These are phyloP conservation scores for Corythaixoides concolor DNA, from an alignment of 2,113 vertebrate species.

Conservation along the genomic window DNA sequence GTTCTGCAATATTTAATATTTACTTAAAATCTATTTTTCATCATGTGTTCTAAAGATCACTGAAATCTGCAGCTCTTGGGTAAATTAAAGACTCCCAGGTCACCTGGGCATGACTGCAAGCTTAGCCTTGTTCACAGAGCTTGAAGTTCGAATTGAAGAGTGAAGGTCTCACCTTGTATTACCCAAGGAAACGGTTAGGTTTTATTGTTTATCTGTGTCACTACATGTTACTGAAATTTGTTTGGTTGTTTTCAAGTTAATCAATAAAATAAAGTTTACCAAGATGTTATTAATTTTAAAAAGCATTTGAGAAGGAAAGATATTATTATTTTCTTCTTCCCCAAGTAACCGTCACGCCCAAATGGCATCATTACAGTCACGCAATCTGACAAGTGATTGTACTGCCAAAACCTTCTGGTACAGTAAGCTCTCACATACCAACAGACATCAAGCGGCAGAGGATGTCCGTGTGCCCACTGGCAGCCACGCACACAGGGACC, in stretches of 20 bases:
- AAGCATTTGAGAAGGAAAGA: neutral
- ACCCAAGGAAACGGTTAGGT: neutral
- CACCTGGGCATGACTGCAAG: neutral
- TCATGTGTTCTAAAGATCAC: neutral
- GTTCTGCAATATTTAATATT: neutral
- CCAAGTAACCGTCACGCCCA: neutral
- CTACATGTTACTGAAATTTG: neutral
- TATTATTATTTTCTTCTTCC: neutral
- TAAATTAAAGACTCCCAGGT: neutral
- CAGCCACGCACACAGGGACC: neutral
- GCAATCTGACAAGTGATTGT: neutral
- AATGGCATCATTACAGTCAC: accelerated
- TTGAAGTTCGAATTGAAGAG: neutral
- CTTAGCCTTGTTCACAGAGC: neutral
- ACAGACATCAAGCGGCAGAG: neutral
- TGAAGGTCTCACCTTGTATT: neutral
- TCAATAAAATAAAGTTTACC: neutral
- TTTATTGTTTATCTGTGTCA: neutral
- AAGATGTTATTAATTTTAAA: neutral
- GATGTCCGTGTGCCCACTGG: neutral
- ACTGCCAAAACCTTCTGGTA: neutral
- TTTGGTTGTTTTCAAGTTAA: neutral
- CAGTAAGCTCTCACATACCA: neutral
- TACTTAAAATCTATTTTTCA: neutral
- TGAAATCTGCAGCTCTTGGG: neutral